Evolutionary conservation across 1,140 invertebrate species (phyloP), one percentile per base, ranked within the genome.

Genomic region (Lordiphosa stackelbergi): DNA sequence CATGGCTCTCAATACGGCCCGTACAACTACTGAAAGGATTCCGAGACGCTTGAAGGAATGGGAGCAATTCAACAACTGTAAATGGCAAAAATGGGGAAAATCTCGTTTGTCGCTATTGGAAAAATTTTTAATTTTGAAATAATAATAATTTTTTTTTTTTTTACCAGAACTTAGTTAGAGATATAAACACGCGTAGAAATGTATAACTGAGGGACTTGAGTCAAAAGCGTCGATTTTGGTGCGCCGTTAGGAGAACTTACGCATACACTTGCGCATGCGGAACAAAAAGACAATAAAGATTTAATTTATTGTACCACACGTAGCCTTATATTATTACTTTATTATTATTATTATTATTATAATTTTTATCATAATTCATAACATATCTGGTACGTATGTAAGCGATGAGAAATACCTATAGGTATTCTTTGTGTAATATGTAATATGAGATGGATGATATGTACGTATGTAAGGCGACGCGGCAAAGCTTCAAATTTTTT

Each of bases 1-100:
- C 95, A 96, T 87, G 95, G 95, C 70, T 95, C 95, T 12, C 95
- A 96, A 85, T 97, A 97, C 86, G 95, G 94, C n/a, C 95, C 95
- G 8, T 96, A 97, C 90, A 95, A 95, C 88, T 95, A 95, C 88
- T 95, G 91, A 55, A 24, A n/a, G 16, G 11, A 10, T 16, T 13
- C 52, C 49, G 49, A 60, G 45, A 53, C 31, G 12, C 13, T 36
- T 28, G 28, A 36, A 43, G 11, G 36, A 36, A 7, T 31, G 22
- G 22, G 22, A 24, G 22, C 22, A 24, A 24, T 5, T 24, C 22
- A 48, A 41, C 35, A 48, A 45, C 9, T 36, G 13, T 16, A 45
- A 31, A 28, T 10, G 19, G n/a, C 4, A 28, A 24, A 51, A 40
- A 22, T n/a, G 19, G 19, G 22, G 6, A 31, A 35, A 34, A 56